These are phyloP conservation scores for Serinus canaria DNA, from an alignment of 2,113 vertebrate species.

Conservation along the genomic window DNA sequence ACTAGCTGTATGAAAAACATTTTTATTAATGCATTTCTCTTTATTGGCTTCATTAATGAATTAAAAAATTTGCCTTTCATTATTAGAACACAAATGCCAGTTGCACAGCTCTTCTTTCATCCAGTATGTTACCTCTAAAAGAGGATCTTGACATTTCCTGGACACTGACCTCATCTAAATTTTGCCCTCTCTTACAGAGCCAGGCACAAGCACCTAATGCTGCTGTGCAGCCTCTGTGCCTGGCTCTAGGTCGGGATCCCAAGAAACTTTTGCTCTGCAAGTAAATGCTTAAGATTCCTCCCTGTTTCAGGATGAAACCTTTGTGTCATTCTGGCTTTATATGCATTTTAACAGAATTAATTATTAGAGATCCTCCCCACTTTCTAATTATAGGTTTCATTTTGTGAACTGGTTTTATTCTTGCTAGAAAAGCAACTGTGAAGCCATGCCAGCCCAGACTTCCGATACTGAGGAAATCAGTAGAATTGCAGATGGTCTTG, in stretches of 20 bases:
- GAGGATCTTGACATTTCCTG: background rate
- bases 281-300: background rate
- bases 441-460: background rate
- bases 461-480: background rate
- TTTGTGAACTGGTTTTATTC: background rate
- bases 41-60: background rate
- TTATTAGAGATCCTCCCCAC: background rate
- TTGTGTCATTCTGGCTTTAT: background rate
- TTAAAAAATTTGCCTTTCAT: background rate
- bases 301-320: background rate
- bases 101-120: background rate
- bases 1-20: background rate
- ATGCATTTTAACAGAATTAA: background rate
- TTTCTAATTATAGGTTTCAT: background rate
- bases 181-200: background rate
- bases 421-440: background rate
- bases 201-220: background rate
- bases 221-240: background rate
- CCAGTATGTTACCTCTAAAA: background rate
- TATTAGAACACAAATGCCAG: background rate
- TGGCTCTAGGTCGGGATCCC: background rate
- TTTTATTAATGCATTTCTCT: background rate
- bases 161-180: background rate
- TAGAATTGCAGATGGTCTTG: background rate
- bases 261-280: background rate